Evolutionary conservation across 2,888 invertebrate species (phyloP).

Genomic region (Pollenia labialis): DNA sequence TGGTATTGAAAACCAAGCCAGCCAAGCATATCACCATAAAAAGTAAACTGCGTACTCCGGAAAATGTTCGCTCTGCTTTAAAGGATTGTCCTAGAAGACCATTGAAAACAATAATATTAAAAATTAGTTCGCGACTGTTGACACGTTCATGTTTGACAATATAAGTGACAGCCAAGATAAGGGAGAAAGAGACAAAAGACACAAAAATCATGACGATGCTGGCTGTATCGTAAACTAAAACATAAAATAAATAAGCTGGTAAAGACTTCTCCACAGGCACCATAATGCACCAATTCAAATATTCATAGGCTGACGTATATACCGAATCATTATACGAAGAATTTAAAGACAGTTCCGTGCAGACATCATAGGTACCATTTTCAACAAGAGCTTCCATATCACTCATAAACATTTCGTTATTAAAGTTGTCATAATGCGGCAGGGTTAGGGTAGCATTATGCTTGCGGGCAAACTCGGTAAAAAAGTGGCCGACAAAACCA

Average conservation of each 20-base stretch:
- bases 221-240: conserved; percentile 61
- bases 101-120: conserved; percentile 68
- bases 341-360: conserved; percentile 32
- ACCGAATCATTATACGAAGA: not conserved
- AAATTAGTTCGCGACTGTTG: conserved; percentile 7
- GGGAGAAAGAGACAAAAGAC: conserved; percentile 50
- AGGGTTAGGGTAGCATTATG: conserved; percentile 66
- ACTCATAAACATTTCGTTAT: not conserved
- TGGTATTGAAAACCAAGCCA: conserved; percentile 73
- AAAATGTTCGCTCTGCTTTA: conserved; percentile 44
- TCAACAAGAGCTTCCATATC: conserved; percentile 17
- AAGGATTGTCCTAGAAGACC: conserved; percentile 72
- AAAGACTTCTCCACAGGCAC: conserved; percentile 69
- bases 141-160: conserved; percentile 12
- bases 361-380: conserved; percentile 68
- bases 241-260: conserved; percentile 68
- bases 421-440: conserved; percentile 27
- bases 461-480: conserved; percentile 60
- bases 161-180: conserved; percentile 53
- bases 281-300: conserved; percentile 60
- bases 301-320: conserved; percentile 38
- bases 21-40: conserved; percentile 70
- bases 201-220: conserved; percentile 32
- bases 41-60: conserved; percentile 66
- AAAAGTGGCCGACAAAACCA: conserved; percentile 63